These are phyloP conservation scores for Spisula solida DNA, from an alignment of 2,888 invertebrate species.

Conservation along the genomic window DNA sequence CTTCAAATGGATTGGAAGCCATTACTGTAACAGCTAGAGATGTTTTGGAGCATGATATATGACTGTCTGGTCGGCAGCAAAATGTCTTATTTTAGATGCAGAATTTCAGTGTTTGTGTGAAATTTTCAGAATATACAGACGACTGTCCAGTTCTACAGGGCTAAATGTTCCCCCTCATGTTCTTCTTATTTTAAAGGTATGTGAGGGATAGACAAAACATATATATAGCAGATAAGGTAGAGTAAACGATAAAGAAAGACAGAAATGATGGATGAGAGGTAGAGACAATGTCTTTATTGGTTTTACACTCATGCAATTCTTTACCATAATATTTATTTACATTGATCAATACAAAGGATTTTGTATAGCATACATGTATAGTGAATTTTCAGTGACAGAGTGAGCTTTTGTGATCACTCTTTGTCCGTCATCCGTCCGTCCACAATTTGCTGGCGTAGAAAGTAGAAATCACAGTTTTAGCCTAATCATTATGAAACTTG, in stretches of 20 bases:
- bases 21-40: neutral
- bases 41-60: neutral
- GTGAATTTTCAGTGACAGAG: too few species aligned
- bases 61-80: neutral
- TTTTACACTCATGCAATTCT: neutral
- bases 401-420: too few species aligned
- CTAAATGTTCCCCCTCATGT: slow-evolving; percentile 96
- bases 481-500: too few species aligned
- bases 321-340: too few species aligned
- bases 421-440: too few species aligned
- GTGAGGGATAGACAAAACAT: slow-evolving; percentile 35
- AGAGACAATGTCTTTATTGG: neutral
- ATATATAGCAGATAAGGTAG: neutral
- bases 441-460: too few species aligned
- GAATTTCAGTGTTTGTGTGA: neutral
- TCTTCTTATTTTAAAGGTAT: slow-evolving; percentile 94
- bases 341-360: too few species aligned
- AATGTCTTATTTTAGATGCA: neutral
- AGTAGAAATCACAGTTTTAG: too few species aligned
- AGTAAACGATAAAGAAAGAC: neutral
- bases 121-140: slow-evolving; percentile 91
- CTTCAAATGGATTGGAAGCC: neutral
- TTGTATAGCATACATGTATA: too few species aligned
- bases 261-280: neutral
- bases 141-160: slow-evolving; percentile 90